Evolutionary conservation across 2,113 vertebrate species (phyloP), one percentile per base, ranked within the genome.

Genomic region (Lepus americanus): DNA sequence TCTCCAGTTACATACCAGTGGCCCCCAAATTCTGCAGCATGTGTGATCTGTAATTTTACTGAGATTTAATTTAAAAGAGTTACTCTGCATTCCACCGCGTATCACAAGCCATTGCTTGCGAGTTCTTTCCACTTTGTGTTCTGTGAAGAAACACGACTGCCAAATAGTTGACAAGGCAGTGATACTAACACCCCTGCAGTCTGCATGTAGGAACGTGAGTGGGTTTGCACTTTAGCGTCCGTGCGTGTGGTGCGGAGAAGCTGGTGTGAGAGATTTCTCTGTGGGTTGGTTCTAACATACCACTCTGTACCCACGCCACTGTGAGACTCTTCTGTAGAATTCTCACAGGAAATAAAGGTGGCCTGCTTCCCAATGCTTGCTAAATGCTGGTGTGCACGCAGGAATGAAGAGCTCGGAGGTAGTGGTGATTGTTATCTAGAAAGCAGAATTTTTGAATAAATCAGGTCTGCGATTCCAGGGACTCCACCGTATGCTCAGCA

Each of bases 381-480:
- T 81, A 72, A 83, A 53, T 36, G 33, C 31, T 59, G 3, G 11
- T 88, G 3, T 90, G 55, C 9, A 69, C 29, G 51, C 33, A 79
- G 49, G 93, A 51, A 55, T 36, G 73, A 73, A 82, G 25, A 85
- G 31, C 31, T 96, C 33, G 59, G 64, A 80, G 11, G 55, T 31
- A 85, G 36, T 83, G 76, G 39, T 36, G n/a, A 29, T 79, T 94
- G 94, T 91, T 86, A 70, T 69, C 78, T 86, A 59, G 61, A 81
- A 92, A 80, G 61, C 83, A 77, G 39, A 61, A 20, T 82, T 74
- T 90, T 89, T 88, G 44, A 90, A 67, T 89, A 92, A 72, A 61
- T 64, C 31, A 1, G 1, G 84, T 82, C 33, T 89, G 36, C 31
- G 91, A 5, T 82, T 97, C 70, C 79, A 93, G 84, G 89, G 36